A percentile compares a stretch with the other conserved stretches of the same genome.
Evolutionary conservation across 2,888 invertebrate species (phyloP).

Genomic region (Hemistola chrysoprasaria): DNA sequence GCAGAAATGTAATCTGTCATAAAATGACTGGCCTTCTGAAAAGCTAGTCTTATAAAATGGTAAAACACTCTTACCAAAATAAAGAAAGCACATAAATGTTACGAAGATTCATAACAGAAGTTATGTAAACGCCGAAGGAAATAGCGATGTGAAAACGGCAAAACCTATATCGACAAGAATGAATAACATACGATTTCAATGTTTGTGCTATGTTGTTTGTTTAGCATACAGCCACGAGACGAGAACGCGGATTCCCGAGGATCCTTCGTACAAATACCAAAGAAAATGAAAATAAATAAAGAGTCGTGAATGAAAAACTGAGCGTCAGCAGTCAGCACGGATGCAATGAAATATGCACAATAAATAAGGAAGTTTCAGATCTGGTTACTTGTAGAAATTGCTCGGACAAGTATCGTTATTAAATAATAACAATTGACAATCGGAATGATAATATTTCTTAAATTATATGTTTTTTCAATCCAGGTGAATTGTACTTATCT

Average conservation of each 20-base stretch:
- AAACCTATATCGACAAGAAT: constrained; percentile 53
- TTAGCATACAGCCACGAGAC: constrained; percentile 57
- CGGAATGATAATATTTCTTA: no score
- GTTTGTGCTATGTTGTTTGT: constrained; percentile 63
- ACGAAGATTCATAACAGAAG: constrained; percentile 13
- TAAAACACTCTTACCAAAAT: constrained; percentile 6
- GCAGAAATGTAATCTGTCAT: no score
- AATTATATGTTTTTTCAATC: no score
- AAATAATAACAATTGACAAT: no score
- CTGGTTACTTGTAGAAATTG: no score
- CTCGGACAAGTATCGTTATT: no score
- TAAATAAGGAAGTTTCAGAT: no score
- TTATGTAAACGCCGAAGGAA: constrained; percentile 20
- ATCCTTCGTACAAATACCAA: constrained; percentile 49
- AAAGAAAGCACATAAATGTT: no score
- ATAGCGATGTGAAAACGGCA: constrained; percentile 24
- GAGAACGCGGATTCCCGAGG: constrained; percentile 41
- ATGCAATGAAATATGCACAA: constrained; percentile 29
- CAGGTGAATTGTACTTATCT: no score
- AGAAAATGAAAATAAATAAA: constrained; percentile 56
- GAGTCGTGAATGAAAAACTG: constrained; percentile 24
- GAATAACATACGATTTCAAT: constrained; percentile 66
- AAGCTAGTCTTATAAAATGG: background rate
- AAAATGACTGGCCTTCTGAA: no score
- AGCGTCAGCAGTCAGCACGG: no score